Evolutionary conservation across 1,140 invertebrate species (phyloP), one percentile per base, ranked within the genome.

Genomic region (Pogonomyrmex californicus): DNA sequence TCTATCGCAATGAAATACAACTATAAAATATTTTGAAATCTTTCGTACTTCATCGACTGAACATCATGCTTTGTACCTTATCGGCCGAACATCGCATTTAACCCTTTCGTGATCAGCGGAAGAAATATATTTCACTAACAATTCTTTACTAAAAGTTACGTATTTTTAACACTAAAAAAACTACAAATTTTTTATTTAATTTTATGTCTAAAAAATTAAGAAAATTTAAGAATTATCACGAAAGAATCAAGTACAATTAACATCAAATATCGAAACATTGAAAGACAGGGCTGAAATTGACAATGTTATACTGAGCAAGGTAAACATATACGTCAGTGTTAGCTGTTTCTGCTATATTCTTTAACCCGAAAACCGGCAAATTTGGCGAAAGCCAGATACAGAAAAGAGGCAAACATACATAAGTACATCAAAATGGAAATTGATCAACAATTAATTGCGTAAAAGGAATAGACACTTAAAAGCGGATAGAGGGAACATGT

Each of bases 261-360:
- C 89, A 90, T 62, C 70, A 36, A 68, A 87, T 63, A 90, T 90
- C 87, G 33, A 79, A 71, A 81, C 78, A 81, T 81, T 60, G 36
- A 81, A 82, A 87, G 86, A 92, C 92, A 94, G 94, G 93, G 87
- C 94, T 93, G 94, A 93, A 94, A 95, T 93, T 95, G 95, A 94
- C 95, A 95, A 91, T 95, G 95, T 95, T 91, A 95, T 95, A 95
- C 95, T 95, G 95, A 95, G 95, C 95, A 95, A 95, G 93, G 93
- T 95, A 93, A 95, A 95, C 95, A 95, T 95, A 95, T 95, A 95
- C 94, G 93, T 95, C 95, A 95, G 95, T 95, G 95, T 95, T 95
- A 94, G 93, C 92, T 94, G 78, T 83, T 73, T 79, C 41, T 36
- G 82, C 47, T n/a, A n/a, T n/a, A 79, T 56, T 82, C 33, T 44